A percentile compares a stretch with the other conserved stretches of the same genome.
Conservation (phyloP, 2,888 invertebrate genomes). For the Drosophila yooni region DNA sequence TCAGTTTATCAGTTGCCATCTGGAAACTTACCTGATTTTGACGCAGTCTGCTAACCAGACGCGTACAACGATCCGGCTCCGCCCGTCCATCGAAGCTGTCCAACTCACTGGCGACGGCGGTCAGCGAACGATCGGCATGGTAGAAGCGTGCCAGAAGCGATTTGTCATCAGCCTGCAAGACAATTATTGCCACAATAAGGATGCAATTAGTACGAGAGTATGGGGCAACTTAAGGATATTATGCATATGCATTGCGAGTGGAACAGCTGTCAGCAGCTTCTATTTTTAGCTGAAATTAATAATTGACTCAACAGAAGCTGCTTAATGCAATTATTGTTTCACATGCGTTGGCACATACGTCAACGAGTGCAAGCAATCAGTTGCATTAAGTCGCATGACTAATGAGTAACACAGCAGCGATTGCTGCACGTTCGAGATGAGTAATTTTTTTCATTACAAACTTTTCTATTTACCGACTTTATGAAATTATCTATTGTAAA, state of each 20-base stretch:
- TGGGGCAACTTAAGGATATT: background rate
- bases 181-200: background rate
- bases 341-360: slow-evolving; percentile 27
- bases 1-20: background rate
- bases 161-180: slow-evolving; percentile 93
- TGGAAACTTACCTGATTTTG: slow-evolving; percentile 90
- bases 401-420: slow-evolving; percentile 28
- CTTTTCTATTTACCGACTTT: background rate
- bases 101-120: slow-evolving; percentile 97
- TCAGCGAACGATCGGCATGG: slow-evolving; percentile 98
- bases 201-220: slow-evolving; percentile 1
- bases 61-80: slow-evolving; percentile 98
- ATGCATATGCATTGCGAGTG: background rate
- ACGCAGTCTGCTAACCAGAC: slow-evolving; percentile 96
- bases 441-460: background rate
- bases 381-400: background rate
- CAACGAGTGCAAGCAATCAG: slow-evolving; percentile 15
- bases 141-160: slow-evolving; percentile 98
- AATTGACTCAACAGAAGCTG: slow-evolving; percentile 1
- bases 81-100: slow-evolving; percentile 99
- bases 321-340: slow-evolving; percentile 14
- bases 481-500: background rate
- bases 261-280: background rate
- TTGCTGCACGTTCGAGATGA: slow-evolving; percentile 7
- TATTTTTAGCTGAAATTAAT: background rate